Percentiles rank a stretch among this genome's conserved stretches.
Conservation (phyloP, 2,797 vertebrate genomes). For the Melanotaenia nigrans region DNA sequence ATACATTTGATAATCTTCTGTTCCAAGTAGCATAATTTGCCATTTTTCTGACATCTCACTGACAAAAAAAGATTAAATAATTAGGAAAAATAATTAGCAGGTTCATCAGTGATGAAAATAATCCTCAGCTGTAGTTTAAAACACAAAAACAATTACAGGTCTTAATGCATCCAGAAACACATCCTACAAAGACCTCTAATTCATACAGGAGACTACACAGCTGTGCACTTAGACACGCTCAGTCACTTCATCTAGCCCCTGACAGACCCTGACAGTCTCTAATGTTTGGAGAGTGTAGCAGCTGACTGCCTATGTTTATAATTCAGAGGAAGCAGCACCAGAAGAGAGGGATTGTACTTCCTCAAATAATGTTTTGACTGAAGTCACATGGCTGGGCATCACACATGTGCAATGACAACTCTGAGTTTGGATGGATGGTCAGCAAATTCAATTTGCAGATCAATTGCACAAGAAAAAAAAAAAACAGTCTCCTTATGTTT, state of each 20-base stretch:
- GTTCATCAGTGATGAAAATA: neutral
- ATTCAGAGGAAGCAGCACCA: slow-evolving; percentile 55
- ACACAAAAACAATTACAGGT: neutral
- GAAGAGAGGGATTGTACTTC: slow-evolving; percentile 64
- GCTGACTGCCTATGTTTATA: slow-evolving; percentile 45
- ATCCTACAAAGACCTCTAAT: neutral
- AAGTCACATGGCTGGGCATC: slow-evolving; percentile 39
- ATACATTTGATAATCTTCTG: no score
- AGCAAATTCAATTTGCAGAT: slow-evolving; percentile 33
- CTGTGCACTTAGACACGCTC: slow-evolving; percentile 2
- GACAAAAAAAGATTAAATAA: neutral
- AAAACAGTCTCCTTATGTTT: slow-evolving; percentile 30
- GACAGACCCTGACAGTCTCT: slow-evolving; percentile 38
- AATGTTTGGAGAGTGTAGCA: slow-evolving; percentile 37
- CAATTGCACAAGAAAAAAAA: slow-evolving; percentile 29
- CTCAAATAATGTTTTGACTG: slow-evolving; percentile 69
- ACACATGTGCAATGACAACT: slow-evolving; percentile 9
- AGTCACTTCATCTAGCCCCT: slow-evolving; percentile 4
- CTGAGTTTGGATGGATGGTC: slow-evolving; percentile 6
- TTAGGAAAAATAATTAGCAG: neutral
- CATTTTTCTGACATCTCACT: neutral
- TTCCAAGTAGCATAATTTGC: neutral
- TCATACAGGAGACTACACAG: neutral
- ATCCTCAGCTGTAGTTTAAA: neutral
- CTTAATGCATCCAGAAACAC: neutral